These are phyloP conservation scores for Neogale vison DNA, from an alignment of 2,113 vertebrate genomes.

Conservation along the genomic window DNA sequence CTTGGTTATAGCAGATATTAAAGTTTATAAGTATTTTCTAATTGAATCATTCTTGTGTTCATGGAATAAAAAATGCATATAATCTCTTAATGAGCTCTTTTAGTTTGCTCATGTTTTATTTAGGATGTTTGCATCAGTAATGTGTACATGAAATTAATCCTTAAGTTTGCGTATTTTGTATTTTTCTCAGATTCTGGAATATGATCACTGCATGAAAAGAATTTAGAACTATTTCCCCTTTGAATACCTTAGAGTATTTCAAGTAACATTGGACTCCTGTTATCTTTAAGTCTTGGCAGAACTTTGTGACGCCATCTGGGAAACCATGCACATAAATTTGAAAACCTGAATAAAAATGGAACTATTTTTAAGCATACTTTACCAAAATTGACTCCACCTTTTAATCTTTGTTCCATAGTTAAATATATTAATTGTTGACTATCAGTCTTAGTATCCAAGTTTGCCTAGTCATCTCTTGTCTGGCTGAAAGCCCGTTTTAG, in stretches of 20 bases:
- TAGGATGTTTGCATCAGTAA: neutral
- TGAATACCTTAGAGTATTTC: neutral
- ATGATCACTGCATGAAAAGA: neutral
- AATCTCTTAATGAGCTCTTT: neutral
- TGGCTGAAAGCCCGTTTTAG: neutral
- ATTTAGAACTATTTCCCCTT: neutral
- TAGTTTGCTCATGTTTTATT: neutral
- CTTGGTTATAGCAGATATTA: neutral
- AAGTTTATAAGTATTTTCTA: neutral
- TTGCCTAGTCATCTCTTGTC: neutral
- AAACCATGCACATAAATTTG: neutral
- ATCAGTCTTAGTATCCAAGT: neutral
- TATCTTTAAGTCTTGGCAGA: neutral
- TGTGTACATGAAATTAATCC: neutral
- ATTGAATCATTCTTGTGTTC: neutral
- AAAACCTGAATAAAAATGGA: neutral
- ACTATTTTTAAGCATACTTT: neutral
- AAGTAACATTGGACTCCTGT: neutral
- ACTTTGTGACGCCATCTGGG: neutral
- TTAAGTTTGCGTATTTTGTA: neutral
- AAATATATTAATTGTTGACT: neutral
- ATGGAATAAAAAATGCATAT: neutral
- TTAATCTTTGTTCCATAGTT: neutral
- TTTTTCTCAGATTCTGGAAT: neutral
- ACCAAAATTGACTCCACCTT: neutral